Evolutionary conservation across 1,140 invertebrate genomes (phyloP), one percentile per base, ranked within the genome.

Genomic region (Telenomus remus): DNA sequence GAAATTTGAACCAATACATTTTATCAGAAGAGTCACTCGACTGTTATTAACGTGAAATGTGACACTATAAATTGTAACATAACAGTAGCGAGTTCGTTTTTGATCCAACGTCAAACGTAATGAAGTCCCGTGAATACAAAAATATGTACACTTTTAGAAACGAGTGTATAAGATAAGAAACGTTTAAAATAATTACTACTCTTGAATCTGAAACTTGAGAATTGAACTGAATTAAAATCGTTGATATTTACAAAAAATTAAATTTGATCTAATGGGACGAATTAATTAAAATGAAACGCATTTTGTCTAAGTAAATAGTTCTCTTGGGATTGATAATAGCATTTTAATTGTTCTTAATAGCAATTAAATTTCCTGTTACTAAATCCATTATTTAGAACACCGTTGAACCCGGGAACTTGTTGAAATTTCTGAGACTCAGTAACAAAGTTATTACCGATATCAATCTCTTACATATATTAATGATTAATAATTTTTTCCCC

Each of bases 41-140:
- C 33, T 3, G 34, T 48, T 48, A 43, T 61, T 37, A 55, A 55
- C 51, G 44, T 63, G 51, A 61, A 70, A 70, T 56, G 57, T 27
- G 50, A 70, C 48, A 53, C 49, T 70, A 61, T 44, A 55, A 70
- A 35, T n/a, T n/a, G n/a, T n/a, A n/a, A n/a, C n/a, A n/a, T n/a
- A n/a, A n/a, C n/a, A 27, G 19, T 27, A 27, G 1, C 19, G 19
- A 3, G 19, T 27, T 27, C 19, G 19, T 27, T 27, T 27, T 27
- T 27, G 19, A 3, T 3, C 19, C 19, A 27, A 27, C 19, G 19
- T 27, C 19, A 6, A 27, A 1, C 19, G 19, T 27, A 27, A 27
- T 27, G 19, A 6, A 27, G 6, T 27, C 2, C 6, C 19, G 19
- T 27, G 19, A 6, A 27, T 27, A 27, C 1, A 27, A 27, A 27